These are phyloP conservation scores for Tympanoctomys barrerae DNA, from an alignment of 2,797 vertebrate genomes.

Conservation along the genomic window DNA sequence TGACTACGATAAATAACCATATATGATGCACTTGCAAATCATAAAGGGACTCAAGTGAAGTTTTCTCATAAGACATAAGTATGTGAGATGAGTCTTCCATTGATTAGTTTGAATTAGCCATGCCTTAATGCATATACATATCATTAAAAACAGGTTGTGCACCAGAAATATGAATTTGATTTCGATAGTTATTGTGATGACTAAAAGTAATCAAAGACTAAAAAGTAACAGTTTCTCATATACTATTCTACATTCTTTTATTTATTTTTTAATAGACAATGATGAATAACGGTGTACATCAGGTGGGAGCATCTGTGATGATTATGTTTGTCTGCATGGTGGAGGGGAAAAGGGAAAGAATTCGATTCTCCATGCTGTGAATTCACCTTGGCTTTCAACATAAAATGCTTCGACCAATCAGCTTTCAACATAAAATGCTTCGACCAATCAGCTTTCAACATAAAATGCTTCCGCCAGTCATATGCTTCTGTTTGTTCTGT, in stretches of 20 bases:
- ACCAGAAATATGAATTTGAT: background rate
- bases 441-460: background rate
- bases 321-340: background rate
- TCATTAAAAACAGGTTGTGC: background rate
- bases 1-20: background rate
- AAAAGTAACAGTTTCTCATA: background rate
- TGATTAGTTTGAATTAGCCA: background rate
- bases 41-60: background rate
- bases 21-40: background rate
- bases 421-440: background rate
- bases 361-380: rapidly evolving
- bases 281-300: background rate
- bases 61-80: background rate
- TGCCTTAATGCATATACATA: background rate
- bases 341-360: background rate
- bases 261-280: background rate
- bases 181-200: background rate
- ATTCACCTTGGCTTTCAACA: background rate
- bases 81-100: background rate
- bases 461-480: background rate
- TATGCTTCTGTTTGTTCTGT: background rate
- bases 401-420: too few relatives aligned
- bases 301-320: background rate
- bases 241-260: background rate
- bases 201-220: background rate